Evolutionary conservation across 2,113 vertebrate genomes (phyloP).

Genomic region (Accipiter virgatus): DNA sequence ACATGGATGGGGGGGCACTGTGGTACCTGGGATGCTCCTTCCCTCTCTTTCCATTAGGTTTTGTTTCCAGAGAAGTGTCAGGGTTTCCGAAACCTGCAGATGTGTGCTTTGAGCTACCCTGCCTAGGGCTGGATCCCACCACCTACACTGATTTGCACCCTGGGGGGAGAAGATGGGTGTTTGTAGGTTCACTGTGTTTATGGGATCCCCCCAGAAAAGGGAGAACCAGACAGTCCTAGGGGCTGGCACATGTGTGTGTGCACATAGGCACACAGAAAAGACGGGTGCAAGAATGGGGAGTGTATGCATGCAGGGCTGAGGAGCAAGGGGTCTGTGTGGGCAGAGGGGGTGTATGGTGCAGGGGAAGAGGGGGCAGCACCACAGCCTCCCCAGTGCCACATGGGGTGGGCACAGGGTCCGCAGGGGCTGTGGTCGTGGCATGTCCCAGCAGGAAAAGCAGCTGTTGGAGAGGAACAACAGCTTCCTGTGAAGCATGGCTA

Average conservation of each 20-base stretch:
- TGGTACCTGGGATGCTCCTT: background rate
- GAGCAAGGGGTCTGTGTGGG: background rate
- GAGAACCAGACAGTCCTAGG: background rate
- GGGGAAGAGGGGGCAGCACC: background rate
- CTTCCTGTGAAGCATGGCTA: background rate
- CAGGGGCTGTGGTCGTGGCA: background rate
- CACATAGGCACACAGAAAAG: background rate
- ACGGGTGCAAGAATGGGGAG: background rate
- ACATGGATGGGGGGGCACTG: no score
- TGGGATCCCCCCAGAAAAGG: background rate
- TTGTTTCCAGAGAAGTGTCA: background rate
- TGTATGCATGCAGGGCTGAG: background rate
- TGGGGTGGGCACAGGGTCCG: accelerated
- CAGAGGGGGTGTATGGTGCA: accelerated
- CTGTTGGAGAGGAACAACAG: background rate
- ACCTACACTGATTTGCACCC: background rate
- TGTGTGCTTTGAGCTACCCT: background rate
- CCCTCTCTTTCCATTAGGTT: background rate
- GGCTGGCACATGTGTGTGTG: background rate
- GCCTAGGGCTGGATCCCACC: background rate
- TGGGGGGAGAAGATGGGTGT: background rate
- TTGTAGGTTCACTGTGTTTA: background rate
- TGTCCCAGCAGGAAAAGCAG: background rate
- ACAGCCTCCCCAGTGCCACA: accelerated
- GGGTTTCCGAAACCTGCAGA: background rate